phyloP scores from a whole-genome alignment of 1,140 invertebrate species.

The Chironomus tepperi region DNA sequence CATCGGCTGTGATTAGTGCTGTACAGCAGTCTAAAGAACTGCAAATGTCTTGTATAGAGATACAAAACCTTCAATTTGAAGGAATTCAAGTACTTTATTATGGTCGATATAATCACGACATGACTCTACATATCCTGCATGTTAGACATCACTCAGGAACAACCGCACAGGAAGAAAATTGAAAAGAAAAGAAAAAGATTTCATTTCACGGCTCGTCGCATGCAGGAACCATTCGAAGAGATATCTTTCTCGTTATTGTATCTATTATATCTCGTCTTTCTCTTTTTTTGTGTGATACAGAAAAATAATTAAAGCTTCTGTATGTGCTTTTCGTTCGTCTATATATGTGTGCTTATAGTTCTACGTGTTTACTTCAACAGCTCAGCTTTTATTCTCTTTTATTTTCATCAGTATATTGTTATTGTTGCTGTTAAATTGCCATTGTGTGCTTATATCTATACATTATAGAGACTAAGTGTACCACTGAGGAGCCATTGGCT shows the following conservation, averaged over 20 bases:
- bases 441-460: neutral
- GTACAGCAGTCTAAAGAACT: too few relatives aligned
- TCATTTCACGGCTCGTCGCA: conserved; percentile 15
- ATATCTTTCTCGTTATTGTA: conserved; percentile 14
- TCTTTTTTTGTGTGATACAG: neutral
- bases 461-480: neutral
- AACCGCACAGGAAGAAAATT: neutral
- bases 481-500: neutral
- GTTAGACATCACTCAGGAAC: too few relatives aligned
- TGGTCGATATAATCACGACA: too few relatives aligned
- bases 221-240: neutral
- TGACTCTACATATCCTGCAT: too few relatives aligned
- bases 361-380: neutral
- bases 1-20: too few relatives aligned
- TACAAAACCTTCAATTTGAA: too few relatives aligned
- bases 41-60: too few relatives aligned
- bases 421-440: neutral
- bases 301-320: conserved; percentile 23
- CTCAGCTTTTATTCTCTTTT: neutral
- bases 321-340: neutral
- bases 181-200: conserved; percentile 14
- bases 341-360: conserved; percentile 6
- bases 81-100: too few relatives aligned
- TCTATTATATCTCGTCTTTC: neutral
- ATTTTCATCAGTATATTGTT: neutral